Conservation (phyloP, 2,113 vertebrate genomes). For the Mobula birostris region DNA sequence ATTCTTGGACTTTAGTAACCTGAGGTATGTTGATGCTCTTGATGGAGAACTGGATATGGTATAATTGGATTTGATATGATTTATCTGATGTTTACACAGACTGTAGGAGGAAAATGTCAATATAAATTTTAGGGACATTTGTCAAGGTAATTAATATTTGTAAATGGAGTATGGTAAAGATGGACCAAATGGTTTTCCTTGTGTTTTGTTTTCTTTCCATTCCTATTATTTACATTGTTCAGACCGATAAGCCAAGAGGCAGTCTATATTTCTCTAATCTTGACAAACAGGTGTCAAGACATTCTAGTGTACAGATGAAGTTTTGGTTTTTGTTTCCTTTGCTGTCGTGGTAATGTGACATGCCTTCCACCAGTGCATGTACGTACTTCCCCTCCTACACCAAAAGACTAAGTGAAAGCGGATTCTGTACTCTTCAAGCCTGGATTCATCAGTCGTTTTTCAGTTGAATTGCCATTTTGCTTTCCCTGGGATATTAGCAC, state of each 20-base stretch:
- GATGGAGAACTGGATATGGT: neutral
- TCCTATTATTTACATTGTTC: neutral
- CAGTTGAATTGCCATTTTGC: neutral
- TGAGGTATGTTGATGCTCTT: neutral
- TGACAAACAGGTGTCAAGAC: neutral
- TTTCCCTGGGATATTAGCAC: neutral
- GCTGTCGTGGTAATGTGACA: slow-evolving; percentile 53
- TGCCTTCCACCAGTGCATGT: slow-evolving; percentile 45
- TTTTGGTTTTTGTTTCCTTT: slow-evolving; percentile 54
- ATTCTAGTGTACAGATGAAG: slow-evolving; percentile 40
- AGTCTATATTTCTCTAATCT: neutral
- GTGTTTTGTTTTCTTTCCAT: neutral
- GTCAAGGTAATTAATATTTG: neutral
- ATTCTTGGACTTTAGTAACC: neutral
- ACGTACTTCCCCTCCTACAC: slow-evolving; percentile 55
- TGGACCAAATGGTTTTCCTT: neutral
- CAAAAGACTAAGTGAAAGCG: slow-evolving; percentile 23
- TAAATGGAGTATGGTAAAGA: neutral
- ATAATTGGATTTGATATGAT: neutral
- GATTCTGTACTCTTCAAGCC: slow-evolving; percentile 14
- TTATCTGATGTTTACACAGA: neutral
- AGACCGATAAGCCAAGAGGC: neutral
- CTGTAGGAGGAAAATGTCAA: neutral
- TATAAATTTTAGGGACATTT: neutral
- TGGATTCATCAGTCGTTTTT: neutral